Conservation (phyloP, 2,888 invertebrate genomes). For the Dendrolimus pini region DNA sequence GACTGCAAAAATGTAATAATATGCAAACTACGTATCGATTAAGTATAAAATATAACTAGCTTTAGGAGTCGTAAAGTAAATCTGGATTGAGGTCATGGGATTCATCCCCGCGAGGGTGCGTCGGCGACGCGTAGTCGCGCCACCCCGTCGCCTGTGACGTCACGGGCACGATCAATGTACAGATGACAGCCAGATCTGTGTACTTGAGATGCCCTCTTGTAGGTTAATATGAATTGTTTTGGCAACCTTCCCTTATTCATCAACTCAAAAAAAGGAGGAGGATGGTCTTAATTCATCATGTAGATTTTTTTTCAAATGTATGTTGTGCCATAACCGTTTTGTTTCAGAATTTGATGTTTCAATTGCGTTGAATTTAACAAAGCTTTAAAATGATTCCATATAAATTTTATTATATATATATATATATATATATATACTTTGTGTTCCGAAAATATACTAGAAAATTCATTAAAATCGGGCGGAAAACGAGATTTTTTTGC, state of each 20-base stretch:
- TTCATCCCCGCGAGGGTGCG: conserved; percentile 49
- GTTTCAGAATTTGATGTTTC: no score
- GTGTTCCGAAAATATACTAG: no score
- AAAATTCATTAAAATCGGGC: no score
- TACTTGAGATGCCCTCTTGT: neutral
- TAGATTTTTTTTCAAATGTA: no score
- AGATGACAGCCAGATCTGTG: conserved; percentile 34
- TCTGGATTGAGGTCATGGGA: conserved; percentile 42
- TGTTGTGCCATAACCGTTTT: no score
- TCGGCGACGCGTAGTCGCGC: conserved; percentile 56
- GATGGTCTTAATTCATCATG: no score
- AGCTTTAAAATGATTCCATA: no score
- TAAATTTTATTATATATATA: no score
- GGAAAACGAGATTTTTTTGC: no score
- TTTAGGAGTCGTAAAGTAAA: conserved; percentile 15
- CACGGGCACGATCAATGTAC: conserved; percentile 46
- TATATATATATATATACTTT: no score
- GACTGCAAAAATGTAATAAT: neutral
- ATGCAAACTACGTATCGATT: neutral
- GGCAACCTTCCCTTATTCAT: neutral
- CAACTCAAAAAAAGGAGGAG: no score
- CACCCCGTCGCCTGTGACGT: conserved; percentile 55
- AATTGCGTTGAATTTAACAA: no score
- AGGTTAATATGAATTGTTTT: neutral
- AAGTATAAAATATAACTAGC: conserved; percentile 11